A percentile compares a stretch with the other conserved stretches of the same genome.
phyloP scores from a whole-genome alignment of 37 sponge, comb jelly and placozoan species.

The Petrosia ficiformis region DNA sequence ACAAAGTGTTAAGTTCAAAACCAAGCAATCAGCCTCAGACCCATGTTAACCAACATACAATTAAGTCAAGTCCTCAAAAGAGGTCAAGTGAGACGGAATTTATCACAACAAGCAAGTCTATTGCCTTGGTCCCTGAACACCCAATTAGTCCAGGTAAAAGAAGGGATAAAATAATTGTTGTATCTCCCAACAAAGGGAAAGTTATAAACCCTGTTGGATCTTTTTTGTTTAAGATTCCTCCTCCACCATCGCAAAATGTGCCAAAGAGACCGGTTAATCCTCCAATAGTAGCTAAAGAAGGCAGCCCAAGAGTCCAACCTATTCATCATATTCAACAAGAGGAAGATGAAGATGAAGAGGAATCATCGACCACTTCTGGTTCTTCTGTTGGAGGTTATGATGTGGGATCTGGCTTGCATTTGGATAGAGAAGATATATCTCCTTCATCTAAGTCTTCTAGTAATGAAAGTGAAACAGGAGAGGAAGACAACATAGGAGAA shows the following conservation, averaged over 20 bases:
- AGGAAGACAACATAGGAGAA: background rate
- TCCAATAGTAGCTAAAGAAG: background rate
- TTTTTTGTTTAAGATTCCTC: conserved; percentile 55
- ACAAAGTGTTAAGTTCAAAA: no score
- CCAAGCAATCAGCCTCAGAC: no score
- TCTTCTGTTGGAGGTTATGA: background rate
- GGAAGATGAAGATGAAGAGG: background rate
- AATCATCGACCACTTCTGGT: background rate
- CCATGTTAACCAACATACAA: no score
- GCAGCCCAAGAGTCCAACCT: background rate
- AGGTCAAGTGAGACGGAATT: no score
- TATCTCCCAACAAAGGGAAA: conserved; percentile 32
- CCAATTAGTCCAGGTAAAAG: conserved; percentile 22
- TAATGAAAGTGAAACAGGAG: background rate
- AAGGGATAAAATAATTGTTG: conserved; percentile 40
- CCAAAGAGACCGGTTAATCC: background rate
- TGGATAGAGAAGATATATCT: background rate
- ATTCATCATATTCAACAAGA: background rate
- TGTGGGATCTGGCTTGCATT: background rate
- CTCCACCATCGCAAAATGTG: conserved; percentile 43
- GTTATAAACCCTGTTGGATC: background rate
- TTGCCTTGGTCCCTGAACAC: background rate
- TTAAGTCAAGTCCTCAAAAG: no score
- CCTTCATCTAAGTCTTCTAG: conserved; percentile 2
- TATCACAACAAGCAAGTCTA: no score